phyloP scores from a whole-genome alignment of 37 sponge, comb jelly and placozoan species.

The Aplysina aerophoba region DNA sequence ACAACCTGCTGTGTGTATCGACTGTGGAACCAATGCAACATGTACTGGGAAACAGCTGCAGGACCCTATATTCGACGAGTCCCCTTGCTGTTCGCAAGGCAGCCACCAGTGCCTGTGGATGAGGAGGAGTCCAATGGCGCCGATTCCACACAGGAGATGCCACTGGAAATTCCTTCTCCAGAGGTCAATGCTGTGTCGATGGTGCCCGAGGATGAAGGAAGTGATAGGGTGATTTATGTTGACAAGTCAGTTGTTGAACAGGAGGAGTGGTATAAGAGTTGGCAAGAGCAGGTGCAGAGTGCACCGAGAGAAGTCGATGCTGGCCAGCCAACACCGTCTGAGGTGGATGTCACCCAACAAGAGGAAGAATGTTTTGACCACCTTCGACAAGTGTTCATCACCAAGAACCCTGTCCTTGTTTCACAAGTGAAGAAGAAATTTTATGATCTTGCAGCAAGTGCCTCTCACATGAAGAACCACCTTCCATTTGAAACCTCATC shows the following conservation, averaged over 20 bases:
- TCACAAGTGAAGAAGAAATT: slow-evolving; percentile 72
- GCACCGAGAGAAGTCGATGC: not conserved
- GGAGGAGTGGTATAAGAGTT: slow-evolving; percentile 10
- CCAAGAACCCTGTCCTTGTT: slow-evolving; percentile 81
- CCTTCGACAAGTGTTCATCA: slow-evolving; percentile 83
- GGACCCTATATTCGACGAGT: slow-evolving; percentile 21
- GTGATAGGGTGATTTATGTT: not conserved
- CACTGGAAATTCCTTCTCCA: too few relatives aligned
- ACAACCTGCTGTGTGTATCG: slow-evolving; percentile 85
- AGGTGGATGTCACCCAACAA: slow-evolving; percentile 9
- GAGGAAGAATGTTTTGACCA: slow-evolving; percentile 37
- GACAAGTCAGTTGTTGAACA: slow-evolving; percentile 1
- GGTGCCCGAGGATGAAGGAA: too few relatives aligned
- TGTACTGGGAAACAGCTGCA: slow-evolving; percentile 60
- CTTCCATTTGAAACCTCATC: slow-evolving; percentile 38
- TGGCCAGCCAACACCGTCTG: not conserved
- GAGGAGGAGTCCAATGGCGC: not conserved
- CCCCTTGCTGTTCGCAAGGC: slow-evolving; percentile 5
- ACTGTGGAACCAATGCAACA: slow-evolving; percentile 67
- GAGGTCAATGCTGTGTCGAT: not conserved
- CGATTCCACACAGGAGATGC: not conserved
- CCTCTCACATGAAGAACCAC: slow-evolving; percentile 14
- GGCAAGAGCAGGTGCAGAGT: slow-evolving; percentile 14
- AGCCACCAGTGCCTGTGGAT: not conserved
- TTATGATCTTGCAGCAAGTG: slow-evolving; percentile 56